Percentiles rank a stretch among this genome's conserved stretches.
Conservation (phyloP, 2,113 vertebrate species). For the Natator depressus region DNA sequence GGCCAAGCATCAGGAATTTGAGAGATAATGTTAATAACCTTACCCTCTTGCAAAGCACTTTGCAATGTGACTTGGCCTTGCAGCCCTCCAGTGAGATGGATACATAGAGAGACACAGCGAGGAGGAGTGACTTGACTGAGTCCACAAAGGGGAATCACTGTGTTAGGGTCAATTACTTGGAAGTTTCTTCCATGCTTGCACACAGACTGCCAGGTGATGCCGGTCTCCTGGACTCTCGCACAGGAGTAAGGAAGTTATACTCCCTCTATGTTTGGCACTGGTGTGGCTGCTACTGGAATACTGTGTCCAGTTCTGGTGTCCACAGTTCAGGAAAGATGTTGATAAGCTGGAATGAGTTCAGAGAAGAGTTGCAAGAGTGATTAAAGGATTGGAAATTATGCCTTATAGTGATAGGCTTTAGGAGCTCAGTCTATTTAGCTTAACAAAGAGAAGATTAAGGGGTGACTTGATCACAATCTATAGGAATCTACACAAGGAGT, state of each 20-base stretch:
- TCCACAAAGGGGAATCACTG: neutral
- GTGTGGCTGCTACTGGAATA: neutral
- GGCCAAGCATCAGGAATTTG: constrained; percentile 4
- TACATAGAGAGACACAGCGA: neutral
- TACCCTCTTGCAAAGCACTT: constrained; percentile 18
- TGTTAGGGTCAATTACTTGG: neutral
- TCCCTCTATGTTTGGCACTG: neutral
- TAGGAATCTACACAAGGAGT: neutral
- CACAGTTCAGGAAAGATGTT: neutral
- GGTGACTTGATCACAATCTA: neutral
- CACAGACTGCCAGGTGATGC: neutral
- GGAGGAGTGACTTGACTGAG: neutral
- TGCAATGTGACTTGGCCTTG: neutral
- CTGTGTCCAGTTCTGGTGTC: neutral
- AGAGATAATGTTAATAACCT: neutral
- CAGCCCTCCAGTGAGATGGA: neutral
- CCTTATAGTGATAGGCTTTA: neutral
- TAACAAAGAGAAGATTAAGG: neutral
- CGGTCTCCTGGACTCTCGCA: neutral
- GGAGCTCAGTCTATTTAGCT: neutral
- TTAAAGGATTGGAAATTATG: neutral
- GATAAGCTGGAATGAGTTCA: neutral
- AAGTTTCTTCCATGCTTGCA: neutral
- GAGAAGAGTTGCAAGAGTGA: neutral
- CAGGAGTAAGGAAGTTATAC: neutral